Conservation (phyloP, 2,888 invertebrate species). For the Vesta saturnalis region DNA sequence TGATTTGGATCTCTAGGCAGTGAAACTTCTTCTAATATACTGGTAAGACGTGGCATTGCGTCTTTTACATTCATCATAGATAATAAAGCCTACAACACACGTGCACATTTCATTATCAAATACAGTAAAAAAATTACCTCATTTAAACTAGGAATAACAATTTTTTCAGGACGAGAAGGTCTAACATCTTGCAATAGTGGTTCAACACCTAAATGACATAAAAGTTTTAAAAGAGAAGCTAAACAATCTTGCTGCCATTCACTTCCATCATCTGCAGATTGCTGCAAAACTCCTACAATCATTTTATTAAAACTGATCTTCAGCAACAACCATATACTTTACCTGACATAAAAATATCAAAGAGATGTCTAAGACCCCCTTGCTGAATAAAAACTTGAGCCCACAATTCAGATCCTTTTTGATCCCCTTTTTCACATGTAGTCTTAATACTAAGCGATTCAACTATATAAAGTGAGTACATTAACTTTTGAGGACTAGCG, state of each 20-base stretch:
- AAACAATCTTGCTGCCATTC: constrained; percentile 97
- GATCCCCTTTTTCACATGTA: constrained; percentile 45
- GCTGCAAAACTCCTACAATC: constrained; percentile 73
- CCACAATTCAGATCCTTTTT: constrained; percentile 66
- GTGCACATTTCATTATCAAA: not conserved
- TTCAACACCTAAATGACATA: constrained; percentile 86
- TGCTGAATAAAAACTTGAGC: constrained; percentile 84
- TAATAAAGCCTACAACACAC: constrained; percentile 69
- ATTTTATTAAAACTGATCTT: not conserved
- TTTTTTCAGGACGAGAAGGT: constrained; percentile 67
- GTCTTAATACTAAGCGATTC: constrained; percentile 71
- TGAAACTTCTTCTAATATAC: constrained; percentile 88
- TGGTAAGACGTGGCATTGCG: constrained; percentile 84
- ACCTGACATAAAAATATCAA: constrained; percentile 93
- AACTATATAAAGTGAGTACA: constrained; percentile 94
- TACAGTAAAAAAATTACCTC: constrained; percentile 62
- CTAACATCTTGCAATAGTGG: constrained; percentile 59
- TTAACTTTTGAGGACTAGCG: constrained; percentile 90
- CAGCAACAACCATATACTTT: constrained; percentile 26
- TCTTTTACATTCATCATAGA: constrained; percentile 87
- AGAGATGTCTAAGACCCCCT: constrained; percentile 87
- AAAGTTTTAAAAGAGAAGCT: constrained; percentile 83
- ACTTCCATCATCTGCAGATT: constrained; percentile 77
- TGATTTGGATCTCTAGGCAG: constrained; percentile 82
- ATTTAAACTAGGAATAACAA: constrained; percentile 76